Evolutionary conservation across 2,888 invertebrate genomes (phyloP), one percentile per base, ranked within the genome.

Genomic region (Meliscaeva auricollis): DNA sequence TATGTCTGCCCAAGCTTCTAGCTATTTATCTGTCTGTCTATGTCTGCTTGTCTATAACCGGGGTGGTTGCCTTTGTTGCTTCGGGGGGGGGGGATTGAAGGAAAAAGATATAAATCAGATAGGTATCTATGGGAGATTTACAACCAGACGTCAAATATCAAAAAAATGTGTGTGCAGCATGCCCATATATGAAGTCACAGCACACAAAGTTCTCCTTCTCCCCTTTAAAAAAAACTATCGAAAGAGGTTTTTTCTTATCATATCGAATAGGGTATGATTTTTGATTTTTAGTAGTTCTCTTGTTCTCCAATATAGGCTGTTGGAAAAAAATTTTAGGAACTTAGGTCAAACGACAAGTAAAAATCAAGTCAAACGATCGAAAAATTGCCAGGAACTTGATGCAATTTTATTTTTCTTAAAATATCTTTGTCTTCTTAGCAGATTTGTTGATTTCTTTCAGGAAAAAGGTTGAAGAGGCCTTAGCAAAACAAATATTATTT

Each of bases 91-190:
- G 38, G 50, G 46, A 35, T 58, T 32, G 15, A 41, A 44, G 52
- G 32, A 38, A 68, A 77, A 41, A 46, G 41, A 73, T 82, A 76
- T 75, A 70, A 75, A 81, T 82, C 68, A 77, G 72, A 81, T 77
- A 52, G 1, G 46, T 62, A 70, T 64, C 80, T 66, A 62, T 74
- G 58, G 13, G 44, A 80, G 74, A 80, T 80, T 74, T 69, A 83
- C 60, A 41, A 32, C 58, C 66, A 54, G 60, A 69, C 80, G 73
- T 85, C 74, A 79, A 83, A 81, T 62, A 54, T 80, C 46, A 56
- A 73, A 82, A 73, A 82, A 50, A 46, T 64, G 9, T 50, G 17
- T 48, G 17, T 72, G 58, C 76, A 62, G 58, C 68, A 69, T 62
- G 66, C 52, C 50, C 38, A 50, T 74, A 35, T 46, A 46, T 32